Conservation (phyloP, 2,797 vertebrate genomes). For the Pseudotriccus pelzelni region DNA sequence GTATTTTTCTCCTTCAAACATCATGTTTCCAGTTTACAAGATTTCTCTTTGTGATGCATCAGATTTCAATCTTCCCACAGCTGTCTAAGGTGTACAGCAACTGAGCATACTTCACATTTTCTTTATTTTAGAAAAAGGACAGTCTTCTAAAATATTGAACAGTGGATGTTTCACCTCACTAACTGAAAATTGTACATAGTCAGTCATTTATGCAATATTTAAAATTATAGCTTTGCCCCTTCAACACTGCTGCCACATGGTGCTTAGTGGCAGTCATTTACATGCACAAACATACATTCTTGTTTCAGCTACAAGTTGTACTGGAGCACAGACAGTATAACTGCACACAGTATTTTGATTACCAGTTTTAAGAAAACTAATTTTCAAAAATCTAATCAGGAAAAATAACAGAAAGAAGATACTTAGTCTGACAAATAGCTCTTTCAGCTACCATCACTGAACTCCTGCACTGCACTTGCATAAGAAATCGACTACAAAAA, state of each 20-base stretch:
- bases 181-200: not conserved
- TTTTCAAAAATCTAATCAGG: not conserved
- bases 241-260: not conserved
- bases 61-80: not conserved
- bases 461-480: not conserved
- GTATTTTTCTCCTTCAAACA: not conserved
- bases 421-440: not conserved
- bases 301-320: not conserved
- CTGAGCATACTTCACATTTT: not conserved
- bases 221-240: not conserved
- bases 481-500: not conserved
- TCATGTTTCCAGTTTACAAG: not conserved
- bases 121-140: not conserved
- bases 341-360: not conserved
- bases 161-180: not conserved
- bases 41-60: not conserved
- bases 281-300: not conserved
- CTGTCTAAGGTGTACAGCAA: not conserved
- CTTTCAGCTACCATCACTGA: not conserved
- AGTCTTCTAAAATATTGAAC: not conserved
- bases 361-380: not conserved
- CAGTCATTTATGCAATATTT: not conserved
- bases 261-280: not conserved
- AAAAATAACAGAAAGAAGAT: not conserved
- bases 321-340: not conserved